Evolutionary conservation across 1,140 invertebrate species (phyloP).

Genomic region (Trypoxylus dichotomus): DNA sequence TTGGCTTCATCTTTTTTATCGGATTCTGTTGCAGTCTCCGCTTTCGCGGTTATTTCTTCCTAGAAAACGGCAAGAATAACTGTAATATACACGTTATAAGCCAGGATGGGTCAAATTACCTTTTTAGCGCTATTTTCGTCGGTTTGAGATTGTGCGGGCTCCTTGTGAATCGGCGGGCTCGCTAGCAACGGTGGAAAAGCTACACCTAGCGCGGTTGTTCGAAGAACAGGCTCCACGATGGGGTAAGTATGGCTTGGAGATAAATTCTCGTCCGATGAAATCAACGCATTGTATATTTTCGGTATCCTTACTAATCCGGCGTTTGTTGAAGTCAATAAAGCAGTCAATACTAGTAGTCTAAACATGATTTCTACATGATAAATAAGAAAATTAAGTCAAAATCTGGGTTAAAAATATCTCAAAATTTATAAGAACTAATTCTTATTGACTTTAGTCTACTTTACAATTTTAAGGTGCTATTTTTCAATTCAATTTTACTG

Average conservation of each 20-base stretch:
- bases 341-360: constrained; percentile 53
- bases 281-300: constrained; percentile 75
- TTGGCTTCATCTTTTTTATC: background rate
- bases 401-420: background rate
- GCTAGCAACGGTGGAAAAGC: constrained; percentile 53
- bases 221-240: constrained; percentile 69
- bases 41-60: background rate
- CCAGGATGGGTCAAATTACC: background rate
- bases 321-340: constrained; percentile 68
- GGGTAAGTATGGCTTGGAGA: constrained; percentile 72
- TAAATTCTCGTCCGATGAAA: constrained; percentile 73
- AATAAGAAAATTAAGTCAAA: background rate
- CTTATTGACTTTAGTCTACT: no score
- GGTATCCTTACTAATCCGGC: constrained; percentile 59
- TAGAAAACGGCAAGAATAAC: background rate
- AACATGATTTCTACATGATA: constrained; percentile 30
- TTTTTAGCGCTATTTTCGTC: background rate
- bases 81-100: background rate
- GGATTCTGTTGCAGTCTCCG: background rate
- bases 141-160: background rate
- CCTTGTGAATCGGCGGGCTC: constrained; percentile 20
- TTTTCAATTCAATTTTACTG: no score
- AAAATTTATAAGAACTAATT: no score
- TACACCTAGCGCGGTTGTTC: constrained; percentile 60
- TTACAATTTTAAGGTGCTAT: no score